A percentile compares a stretch with the other conserved stretches of the same genome.
Conservation (phyloP, 1,140 invertebrate species). For the Anoplolepis gracilipes region DNA sequence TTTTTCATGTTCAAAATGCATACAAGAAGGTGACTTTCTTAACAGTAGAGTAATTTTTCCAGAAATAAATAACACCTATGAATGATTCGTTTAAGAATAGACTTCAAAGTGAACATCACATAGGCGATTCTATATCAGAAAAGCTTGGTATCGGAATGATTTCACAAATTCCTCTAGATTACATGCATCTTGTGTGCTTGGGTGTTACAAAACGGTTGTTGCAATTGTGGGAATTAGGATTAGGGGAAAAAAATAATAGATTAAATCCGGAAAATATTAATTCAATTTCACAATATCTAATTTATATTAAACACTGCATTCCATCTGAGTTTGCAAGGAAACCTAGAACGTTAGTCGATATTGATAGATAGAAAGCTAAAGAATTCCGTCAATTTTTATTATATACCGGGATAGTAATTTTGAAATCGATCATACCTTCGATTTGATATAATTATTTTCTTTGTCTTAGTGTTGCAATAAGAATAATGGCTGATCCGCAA, state of each 20-base stretch:
- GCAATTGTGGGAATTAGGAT: background rate
- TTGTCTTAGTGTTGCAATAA: background rate
- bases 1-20: background rate
- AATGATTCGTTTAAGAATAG: background rate
- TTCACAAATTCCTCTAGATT: background rate
- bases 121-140: background rate
- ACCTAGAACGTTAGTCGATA: background rate
- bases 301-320: background rate
- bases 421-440: background rate
- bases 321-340: slow-evolving; percentile 21
- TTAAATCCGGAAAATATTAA: background rate
- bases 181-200: background rate
- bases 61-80: background rate
- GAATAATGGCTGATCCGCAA: background rate
- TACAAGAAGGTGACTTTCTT: background rate
- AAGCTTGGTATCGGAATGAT: background rate
- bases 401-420: background rate
- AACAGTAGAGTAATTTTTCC: background rate
- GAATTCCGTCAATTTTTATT: slow-evolving; percentile 16
- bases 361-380: background rate
- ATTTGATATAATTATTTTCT: background rate
- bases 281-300: background rate
- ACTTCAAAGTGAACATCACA: background rate
- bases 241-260: background rate
- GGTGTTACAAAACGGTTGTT: slow-evolving; percentile 8